phyloP scores from a whole-genome alignment of 2,888 invertebrate genomes.

The Mesoligia furuncula region DNA sequence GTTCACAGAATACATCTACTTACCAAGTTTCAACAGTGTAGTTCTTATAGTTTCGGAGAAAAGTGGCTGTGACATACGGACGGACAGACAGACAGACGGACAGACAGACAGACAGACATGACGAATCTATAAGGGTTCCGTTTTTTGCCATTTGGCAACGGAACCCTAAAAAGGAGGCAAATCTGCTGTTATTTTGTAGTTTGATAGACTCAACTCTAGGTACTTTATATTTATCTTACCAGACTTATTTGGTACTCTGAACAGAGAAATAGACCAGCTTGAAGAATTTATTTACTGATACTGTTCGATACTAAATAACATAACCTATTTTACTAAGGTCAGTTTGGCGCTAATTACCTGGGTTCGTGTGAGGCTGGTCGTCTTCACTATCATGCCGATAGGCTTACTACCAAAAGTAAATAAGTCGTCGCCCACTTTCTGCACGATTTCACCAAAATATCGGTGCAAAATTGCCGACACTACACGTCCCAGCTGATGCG shows the following conservation, averaged over 20 bases:
- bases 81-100: too few species aligned
- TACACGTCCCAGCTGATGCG: constrained; percentile 92
- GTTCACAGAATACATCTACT: too few species aligned
- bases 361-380: constrained; percentile 88
- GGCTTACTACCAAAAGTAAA: constrained; percentile 93
- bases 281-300: background rate
- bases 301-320: constrained; percentile 24
- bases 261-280: background rate
- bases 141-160: too few species aligned
- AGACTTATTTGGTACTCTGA: background rate
- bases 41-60: too few species aligned
- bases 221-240: too few species aligned
- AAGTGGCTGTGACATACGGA: too few species aligned
- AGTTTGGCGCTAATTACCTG: constrained; percentile 75
- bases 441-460: constrained; percentile 95
- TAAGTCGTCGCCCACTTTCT: constrained; percentile 93
- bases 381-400: constrained; percentile 91
- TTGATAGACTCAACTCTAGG: background rate
- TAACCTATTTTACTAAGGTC: constrained; percentile 61
- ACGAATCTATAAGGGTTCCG: too few species aligned
- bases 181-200: background rate
- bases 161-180: too few species aligned
- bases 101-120: too few species aligned
- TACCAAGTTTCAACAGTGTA: too few species aligned
- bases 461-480: constrained; percentile 93